A percentile compares a stretch with the other conserved stretches of the same genome.
phyloP scores from a whole-genome alignment of 2,888 invertebrate species.

The Cepaea hortensis region DNA sequence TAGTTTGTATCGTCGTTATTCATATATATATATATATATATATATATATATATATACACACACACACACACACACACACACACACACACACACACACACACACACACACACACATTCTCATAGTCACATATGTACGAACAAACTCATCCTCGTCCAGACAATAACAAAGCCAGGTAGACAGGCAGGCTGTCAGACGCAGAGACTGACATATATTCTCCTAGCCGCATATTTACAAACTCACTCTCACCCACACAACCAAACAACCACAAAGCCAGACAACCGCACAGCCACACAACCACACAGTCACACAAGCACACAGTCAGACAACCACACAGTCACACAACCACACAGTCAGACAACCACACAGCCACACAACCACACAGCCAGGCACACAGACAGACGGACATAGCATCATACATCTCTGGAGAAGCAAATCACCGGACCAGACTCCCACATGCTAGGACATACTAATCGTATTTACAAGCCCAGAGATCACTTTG shows the following conservation, averaged over 20 bases:
- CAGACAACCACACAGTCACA: not conserved
- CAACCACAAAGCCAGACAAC: too few species aligned
- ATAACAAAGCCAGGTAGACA: too few species aligned
- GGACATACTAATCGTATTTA: not conserved
- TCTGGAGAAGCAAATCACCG: not conserved
- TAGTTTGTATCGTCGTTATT: too few species aligned
- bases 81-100: not conserved
- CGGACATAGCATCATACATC: not conserved
- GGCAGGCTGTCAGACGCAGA: too few species aligned
- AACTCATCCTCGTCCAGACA: too few species aligned
- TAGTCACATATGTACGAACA: too few species aligned
- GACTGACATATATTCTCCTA: not conserved
- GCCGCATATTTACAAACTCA: not conserved
- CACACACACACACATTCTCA: not conserved
- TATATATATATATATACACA: not conserved
- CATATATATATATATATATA: not conserved
- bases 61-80: not conserved
- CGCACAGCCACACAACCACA: too few species aligned
- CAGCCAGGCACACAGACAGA: not conserved
- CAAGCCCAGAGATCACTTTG: not conserved
- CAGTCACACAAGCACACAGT: too few species aligned
- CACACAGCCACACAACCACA: not conserved
- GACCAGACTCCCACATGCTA: not conserved
- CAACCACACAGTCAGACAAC: not conserved
- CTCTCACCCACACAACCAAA: not conserved